Conservation (phyloP, 35 echinoderm and acorn worm genomes). For the Heliocidaris erythrogramma region DNA sequence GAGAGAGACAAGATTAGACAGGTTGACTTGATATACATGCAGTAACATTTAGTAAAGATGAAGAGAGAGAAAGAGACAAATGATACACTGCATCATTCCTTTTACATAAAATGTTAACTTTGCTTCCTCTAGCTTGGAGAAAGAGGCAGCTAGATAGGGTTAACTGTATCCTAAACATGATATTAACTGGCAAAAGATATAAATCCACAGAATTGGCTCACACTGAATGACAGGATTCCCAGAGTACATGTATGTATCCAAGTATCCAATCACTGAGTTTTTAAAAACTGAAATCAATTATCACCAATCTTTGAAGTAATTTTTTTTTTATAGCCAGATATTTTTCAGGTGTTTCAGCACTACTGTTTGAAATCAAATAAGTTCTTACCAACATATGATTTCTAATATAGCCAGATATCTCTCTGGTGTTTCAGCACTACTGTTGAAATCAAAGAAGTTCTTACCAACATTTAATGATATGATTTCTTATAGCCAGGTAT, state of each 20-base stretch:
- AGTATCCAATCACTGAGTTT: background rate
- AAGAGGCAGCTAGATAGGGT: background rate
- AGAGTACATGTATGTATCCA: background rate
- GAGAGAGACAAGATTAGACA: too few species aligned
- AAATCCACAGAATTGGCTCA: background rate
- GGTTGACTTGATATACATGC: too few species aligned
- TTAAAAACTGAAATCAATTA: background rate
- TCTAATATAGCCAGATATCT: constrained; percentile 69
- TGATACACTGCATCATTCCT: too few species aligned
- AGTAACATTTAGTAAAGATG: too few species aligned
- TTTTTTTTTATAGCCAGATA: constrained; percentile 13
- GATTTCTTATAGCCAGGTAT: constrained; percentile 76
- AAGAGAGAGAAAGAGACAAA: too few species aligned
- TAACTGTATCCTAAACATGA: background rate
- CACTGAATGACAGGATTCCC: background rate
- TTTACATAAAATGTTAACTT: too few species aligned
- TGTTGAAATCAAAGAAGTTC: background rate
- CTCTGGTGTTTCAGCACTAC: constrained; percentile 58
- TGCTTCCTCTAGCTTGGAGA: too few species aligned
- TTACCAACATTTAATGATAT: constrained; percentile 65
- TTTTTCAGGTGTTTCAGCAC: constrained; percentile 56
- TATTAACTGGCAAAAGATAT: background rate
- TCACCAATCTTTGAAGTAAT: background rate
- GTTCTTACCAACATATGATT: constrained; percentile 66
- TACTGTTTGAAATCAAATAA: background rate